phyloP scores from a whole-genome alignment of 2,797 vertebrate species.

The Protonibea diacanthus region DNA sequence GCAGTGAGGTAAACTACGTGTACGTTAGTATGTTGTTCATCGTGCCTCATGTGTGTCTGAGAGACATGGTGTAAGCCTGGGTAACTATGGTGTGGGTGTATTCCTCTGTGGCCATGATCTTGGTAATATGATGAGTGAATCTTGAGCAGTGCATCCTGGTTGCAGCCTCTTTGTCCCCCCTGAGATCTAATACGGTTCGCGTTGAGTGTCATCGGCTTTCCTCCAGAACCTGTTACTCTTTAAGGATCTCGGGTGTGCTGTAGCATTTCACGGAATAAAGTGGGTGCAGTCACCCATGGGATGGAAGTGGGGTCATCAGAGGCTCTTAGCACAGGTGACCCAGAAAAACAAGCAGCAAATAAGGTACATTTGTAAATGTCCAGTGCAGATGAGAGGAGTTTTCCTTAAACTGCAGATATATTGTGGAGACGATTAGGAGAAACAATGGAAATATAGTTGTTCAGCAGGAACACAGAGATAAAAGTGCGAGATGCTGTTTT shows the following conservation, averaged over 20 bases:
- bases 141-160: conserved; percentile 42
- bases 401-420: background rate
- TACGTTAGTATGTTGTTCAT: conserved; percentile 37
- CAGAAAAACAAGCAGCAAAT: conserved; percentile 47
- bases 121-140: conserved; percentile 70
- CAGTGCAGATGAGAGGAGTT: background rate
- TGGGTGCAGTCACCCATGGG: conserved; percentile 47
- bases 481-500: background rate
- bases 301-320: conserved; percentile 45
- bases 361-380: conserved; percentile 52
- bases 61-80: conserved; percentile 38
- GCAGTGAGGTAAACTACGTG: conserved; percentile 31
- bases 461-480: conserved; percentile 7
- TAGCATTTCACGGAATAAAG: conserved; percentile 42
- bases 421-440: background rate
- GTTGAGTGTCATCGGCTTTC: conserved; percentile 58
- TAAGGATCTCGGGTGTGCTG: conserved; percentile 38
- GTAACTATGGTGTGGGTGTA: conserved; percentile 72
- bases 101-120: conserved; percentile 61
- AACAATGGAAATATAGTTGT: background rate
- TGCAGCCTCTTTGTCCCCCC: conserved; percentile 47
- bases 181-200: conserved; percentile 54
- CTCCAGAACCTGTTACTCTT: conserved; percentile 48
- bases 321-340: conserved; percentile 59
- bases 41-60: conserved; percentile 52